Conservation (phyloP, 1,140 invertebrate species). For the Wasmannia auropunctata region DNA sequence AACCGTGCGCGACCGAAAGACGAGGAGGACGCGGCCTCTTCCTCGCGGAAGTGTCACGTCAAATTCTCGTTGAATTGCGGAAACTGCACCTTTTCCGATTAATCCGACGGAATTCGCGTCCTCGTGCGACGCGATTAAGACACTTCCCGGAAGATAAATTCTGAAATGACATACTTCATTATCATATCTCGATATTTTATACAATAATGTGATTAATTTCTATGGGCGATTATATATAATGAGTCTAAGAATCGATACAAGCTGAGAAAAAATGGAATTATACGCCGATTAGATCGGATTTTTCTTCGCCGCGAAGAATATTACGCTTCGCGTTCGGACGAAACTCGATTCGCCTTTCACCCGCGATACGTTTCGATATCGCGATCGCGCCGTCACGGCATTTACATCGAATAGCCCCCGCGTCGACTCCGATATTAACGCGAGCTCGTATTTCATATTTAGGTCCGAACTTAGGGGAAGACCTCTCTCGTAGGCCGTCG, state of each 20-base stretch:
- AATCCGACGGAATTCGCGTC: not conserved
- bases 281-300: not conserved
- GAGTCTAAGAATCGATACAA: not conserved
- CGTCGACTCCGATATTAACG: slow-evolving; percentile 11
- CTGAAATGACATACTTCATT: not conserved
- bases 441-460: slow-evolving; percentile 44
- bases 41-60: not conserved
- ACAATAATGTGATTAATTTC: not conserved
- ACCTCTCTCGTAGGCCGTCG: not conserved
- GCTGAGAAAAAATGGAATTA: not conserved
- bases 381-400: not conserved
- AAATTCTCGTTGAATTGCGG: slow-evolving; percentile 13
- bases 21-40: not conserved
- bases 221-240: not conserved
- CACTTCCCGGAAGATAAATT: not conserved
- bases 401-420: slow-evolving; percentile 12
- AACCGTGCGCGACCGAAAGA: slow-evolving; percentile 28
- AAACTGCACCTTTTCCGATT: not conserved
- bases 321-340: not conserved
- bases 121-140: not conserved
- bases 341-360: not conserved
- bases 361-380: slow-evolving; percentile 1
- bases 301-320: not conserved
- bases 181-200: not conserved
- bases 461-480: not conserved